These are phyloP conservation scores for Scrobipalpa atriplicella DNA, from an alignment of 2,888 invertebrate species.

Conservation along the genomic window DNA sequence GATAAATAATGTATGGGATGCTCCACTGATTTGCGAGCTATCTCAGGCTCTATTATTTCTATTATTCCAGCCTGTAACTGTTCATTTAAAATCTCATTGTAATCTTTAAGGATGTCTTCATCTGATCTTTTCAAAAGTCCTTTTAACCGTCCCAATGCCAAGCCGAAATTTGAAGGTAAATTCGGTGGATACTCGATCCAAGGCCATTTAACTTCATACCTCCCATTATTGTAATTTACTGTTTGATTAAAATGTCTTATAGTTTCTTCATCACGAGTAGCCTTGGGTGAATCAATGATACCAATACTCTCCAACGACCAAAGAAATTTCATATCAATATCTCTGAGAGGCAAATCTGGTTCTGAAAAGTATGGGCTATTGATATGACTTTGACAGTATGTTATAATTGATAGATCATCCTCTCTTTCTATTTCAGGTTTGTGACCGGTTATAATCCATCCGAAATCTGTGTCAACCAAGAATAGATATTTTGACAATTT, in stretches of 20 bases:
- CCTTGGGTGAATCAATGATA: constrained; percentile 34
- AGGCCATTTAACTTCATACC: constrained; percentile 37
- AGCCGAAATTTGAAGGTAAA: constrained; percentile 33
- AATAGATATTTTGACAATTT: not conserved
- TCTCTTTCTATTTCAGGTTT: not conserved
- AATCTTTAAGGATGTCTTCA: constrained; percentile 12
- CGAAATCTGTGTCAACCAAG: constrained; percentile 1
- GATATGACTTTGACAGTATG: not conserved
- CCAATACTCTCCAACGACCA: constrained; percentile 40
- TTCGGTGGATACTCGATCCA: constrained; percentile 35
- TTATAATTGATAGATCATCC: not conserved
- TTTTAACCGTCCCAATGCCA: constrained; percentile 34
- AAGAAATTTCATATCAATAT: constrained; percentile 28
- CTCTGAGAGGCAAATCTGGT: constrained; percentile 35
- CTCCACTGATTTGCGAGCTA: no score
- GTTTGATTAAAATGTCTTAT: constrained; percentile 35
- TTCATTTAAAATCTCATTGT: constrained; percentile 26
- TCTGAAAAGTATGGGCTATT: not conserved
- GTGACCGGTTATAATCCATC: not conserved
- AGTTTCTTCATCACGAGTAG: constrained; percentile 33
- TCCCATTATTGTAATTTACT: constrained; percentile 18
- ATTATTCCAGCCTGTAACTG: constrained; percentile 26
- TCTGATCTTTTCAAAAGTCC: constrained; percentile 30
- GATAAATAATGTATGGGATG: constrained; percentile 37
- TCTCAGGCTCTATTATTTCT: constrained; percentile 21